phyloP scores from a whole-genome alignment of 1,140 invertebrate species.

The fruit fly (Drosophila melanogaster) region Release_6_plus_ISO1_MT NT_033779.5:3313501-3314000 shows the following conservation, averaged over 20 bases:
- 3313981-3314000: conserved; percentile 71
- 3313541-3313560: background rate
- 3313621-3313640: no score
- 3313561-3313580: conserved; percentile 25
- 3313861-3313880: no score
- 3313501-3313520: conserved; percentile 14
- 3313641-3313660: no score
- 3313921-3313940: background rate
- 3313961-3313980: conserved; percentile 70
- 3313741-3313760: conserved; percentile 59
- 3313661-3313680: no score
- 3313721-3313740: conserved; percentile 39
- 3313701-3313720: background rate
- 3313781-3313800: conserved; percentile 65
- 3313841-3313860: no score
- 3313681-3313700: no score
- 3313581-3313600: no score
- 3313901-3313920: no score
- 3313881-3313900: no score
- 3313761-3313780: conserved; percentile 66
- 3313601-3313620: no score
- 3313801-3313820: conserved; percentile 72
- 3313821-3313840: conserved; percentile 24
- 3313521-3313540: background rate
- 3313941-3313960: background rate